Percentiles rank a stretch among this genome's conserved stretches.
phyloP scores from a whole-genome alignment of 2,113 vertebrate genomes.

The Pelodiscus sinensis region DNA sequence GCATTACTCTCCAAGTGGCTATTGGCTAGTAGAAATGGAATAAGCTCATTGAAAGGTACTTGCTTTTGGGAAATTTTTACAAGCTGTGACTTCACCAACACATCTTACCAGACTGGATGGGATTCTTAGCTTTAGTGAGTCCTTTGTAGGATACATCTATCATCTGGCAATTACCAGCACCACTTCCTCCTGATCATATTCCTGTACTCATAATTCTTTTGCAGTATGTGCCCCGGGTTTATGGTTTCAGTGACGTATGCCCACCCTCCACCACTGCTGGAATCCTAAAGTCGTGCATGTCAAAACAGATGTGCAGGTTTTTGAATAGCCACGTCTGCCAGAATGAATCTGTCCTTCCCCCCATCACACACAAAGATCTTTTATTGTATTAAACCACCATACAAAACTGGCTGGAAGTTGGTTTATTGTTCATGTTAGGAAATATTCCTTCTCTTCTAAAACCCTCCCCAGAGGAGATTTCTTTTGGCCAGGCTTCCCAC shows the following conservation, averaged over 20 bases:
- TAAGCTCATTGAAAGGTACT: background rate
- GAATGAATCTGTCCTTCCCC: constrained; percentile 5
- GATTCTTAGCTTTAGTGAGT: background rate
- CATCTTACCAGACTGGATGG: background rate
- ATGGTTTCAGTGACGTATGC: constrained; percentile 3
- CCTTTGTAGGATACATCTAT: background rate
- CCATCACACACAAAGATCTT: background rate
- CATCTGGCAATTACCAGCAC: background rate
- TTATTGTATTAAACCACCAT: background rate
- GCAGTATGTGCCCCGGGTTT: background rate
- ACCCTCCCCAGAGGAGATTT: background rate
- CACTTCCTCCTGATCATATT: background rate
- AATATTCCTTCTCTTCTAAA: background rate
- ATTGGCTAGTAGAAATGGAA: background rate
- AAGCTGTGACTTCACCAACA: background rate
- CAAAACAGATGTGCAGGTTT: constrained; percentile 10
- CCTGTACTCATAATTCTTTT: background rate
- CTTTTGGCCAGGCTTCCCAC: background rate
- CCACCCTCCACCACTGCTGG: constrained; percentile 28
- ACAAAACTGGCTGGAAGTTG: background rate
- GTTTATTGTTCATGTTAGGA: background rate
- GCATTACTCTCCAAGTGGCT: background rate
- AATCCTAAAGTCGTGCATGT: background rate
- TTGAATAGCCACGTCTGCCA: background rate
- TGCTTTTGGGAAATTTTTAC: background rate